phyloP scores from a whole-genome alignment of 2,888 invertebrate species.

The Lasioglossum morio region DNA sequence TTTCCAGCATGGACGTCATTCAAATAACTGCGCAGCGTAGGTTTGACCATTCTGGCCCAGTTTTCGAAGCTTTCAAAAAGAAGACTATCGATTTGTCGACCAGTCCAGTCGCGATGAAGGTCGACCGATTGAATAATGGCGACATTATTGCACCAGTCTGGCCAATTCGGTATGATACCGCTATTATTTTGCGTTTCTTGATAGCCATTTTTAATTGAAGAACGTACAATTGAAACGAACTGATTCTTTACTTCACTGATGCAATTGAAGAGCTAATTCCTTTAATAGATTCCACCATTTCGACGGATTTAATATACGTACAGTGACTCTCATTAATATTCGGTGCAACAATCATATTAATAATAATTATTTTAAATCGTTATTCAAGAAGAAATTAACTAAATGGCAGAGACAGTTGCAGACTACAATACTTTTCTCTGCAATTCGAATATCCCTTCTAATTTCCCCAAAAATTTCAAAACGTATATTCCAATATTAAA shows the following conservation, averaged over 20 bases:
- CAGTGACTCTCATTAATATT: no score
- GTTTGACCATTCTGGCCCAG: slow-evolving; percentile 59
- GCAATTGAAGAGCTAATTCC: no score
- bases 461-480: no score
- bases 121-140: slow-evolving; percentile 56
- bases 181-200: background rate
- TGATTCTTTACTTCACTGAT: background rate
- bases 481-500: no score
- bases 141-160: slow-evolving; percentile 66
- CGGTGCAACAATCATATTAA: no score
- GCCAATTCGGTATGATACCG: slow-evolving; percentile 62
- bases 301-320: no score
- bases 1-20: slow-evolving; percentile 58
- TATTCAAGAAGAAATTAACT: no score
- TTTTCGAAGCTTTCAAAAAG: slow-evolving; percentile 61
- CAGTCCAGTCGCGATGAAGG: slow-evolving; percentile 61
- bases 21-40: slow-evolving; percentile 55
- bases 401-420: no score
- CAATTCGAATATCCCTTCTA: no score
- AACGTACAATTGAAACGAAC: background rate
- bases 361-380: no score
- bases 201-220: background rate
- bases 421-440: no score
- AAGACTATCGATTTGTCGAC: slow-evolving; percentile 60
- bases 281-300: no score